Evolutionary conservation across 1,140 invertebrate genomes (phyloP).

Genomic region (Radopholus similis): DNA sequence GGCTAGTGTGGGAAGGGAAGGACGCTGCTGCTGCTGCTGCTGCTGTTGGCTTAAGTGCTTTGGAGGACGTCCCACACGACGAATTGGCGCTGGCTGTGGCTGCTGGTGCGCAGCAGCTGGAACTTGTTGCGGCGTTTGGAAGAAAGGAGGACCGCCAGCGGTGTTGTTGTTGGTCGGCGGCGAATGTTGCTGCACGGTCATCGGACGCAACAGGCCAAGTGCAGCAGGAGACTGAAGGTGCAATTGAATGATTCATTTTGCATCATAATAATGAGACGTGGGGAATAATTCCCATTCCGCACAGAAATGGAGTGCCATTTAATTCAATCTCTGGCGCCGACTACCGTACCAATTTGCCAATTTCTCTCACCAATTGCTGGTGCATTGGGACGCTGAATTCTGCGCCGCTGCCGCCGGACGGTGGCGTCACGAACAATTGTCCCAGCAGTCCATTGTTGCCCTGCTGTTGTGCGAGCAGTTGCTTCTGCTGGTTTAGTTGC

Average conservation of each 20-base stretch:
- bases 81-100: not conserved
- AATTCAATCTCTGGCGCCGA: not conserved
- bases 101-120: not conserved
- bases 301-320: no score
- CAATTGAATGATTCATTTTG: no score
- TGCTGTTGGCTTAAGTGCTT: not conserved
- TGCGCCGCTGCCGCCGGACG: no score
- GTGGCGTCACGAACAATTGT: not conserved
- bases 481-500: not conserved
- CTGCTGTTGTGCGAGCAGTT: not conserved
- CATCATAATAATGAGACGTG: no score
- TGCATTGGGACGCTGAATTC: no score
- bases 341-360: not conserved
- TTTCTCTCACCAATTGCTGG: no score
- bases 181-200: not conserved
- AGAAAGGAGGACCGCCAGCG: no score
- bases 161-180: not conserved
- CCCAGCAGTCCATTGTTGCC: not conserved
- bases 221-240: not conserved
- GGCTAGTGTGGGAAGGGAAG: not conserved
- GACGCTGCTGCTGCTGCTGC: not conserved
- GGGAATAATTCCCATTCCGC: no score
- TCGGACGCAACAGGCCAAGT: not conserved
- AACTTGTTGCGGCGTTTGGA: no score
- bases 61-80: conserved; percentile 6